Percentiles rank a stretch among this genome's conserved stretches.
Evolutionary conservation across 2,797 vertebrate genomes (phyloP).

Genomic region (Philypnodon macrostomus): DNA sequence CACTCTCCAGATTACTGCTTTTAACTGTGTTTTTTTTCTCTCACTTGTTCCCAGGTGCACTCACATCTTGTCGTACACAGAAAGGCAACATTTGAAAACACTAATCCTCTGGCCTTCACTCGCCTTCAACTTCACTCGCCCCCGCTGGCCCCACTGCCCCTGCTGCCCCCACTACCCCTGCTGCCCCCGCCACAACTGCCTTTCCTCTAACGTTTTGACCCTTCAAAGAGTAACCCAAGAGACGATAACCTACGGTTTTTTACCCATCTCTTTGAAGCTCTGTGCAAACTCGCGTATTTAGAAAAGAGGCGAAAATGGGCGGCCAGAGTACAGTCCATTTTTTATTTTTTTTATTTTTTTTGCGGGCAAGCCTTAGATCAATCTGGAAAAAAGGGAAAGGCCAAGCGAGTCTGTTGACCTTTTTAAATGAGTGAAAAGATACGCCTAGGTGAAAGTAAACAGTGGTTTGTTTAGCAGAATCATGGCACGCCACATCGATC

Average conservation of each 20-base stretch:
- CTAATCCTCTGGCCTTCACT: conserved; percentile 67
- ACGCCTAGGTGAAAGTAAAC: conserved; percentile 66
- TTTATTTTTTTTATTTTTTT: too few species aligned
- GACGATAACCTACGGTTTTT: conserved; percentile 62
- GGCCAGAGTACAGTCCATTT: conserved; percentile 36
- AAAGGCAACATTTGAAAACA: conserved; percentile 64
- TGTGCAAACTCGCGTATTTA: conserved; percentile 13
- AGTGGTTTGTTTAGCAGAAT: conserved; percentile 65
- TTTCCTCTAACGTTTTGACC: conserved; percentile 65
- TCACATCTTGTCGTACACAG: conserved; percentile 57
- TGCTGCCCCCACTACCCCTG: conserved; percentile 33
- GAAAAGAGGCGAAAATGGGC: conserved; percentile 10
- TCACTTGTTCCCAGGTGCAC: conserved; percentile 62
- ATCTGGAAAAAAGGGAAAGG: conserved; percentile 61
- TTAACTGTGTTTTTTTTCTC: too few species aligned
- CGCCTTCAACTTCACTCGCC: conserved; percentile 61
- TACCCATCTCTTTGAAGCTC: conserved; percentile 61
- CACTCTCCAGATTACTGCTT: too few species aligned
- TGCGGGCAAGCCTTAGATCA: conserved; percentile 53
- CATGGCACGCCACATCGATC: conserved; percentile 65
- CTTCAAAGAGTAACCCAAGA: conserved; percentile 64
- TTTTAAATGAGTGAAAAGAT: conserved; percentile 71
- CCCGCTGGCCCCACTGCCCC: conserved; percentile 58
- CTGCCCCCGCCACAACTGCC: conserved; percentile 52
- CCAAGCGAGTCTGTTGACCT: conserved; percentile 69